Conservation (phyloP, 2,797 vertebrate species). For the Macropus fuliginosus region DNA sequence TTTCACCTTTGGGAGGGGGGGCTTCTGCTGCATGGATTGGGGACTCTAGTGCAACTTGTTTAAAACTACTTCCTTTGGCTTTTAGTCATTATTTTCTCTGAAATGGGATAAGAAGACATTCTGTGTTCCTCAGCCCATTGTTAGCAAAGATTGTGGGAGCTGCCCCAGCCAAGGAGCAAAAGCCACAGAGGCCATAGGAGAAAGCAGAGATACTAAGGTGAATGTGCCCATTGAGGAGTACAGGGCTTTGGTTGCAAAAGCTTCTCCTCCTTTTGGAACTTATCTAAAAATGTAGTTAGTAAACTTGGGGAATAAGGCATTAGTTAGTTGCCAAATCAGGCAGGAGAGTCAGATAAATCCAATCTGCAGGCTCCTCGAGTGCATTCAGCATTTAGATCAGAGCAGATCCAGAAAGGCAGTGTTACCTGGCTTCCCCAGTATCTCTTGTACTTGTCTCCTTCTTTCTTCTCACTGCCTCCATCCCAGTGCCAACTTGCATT, state of each 20-base stretch:
- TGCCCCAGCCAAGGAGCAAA: constrained; percentile 14
- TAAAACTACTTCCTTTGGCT: constrained; percentile 62
- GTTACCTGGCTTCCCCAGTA: background rate
- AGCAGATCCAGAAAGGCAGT: background rate
- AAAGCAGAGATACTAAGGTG: constrained; percentile 32
- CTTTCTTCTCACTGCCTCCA: background rate
- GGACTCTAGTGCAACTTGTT: background rate
- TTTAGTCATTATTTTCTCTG: constrained; percentile 25
- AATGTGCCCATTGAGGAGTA: background rate
- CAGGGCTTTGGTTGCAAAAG: background rate
- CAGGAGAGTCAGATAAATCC: constrained; percentile 33
- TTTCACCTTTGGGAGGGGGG: constrained; percentile 26
- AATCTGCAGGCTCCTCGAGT: constrained; percentile 30
- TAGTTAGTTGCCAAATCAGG: constrained; percentile 10
- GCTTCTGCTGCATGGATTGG: background rate
- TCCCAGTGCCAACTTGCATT: background rate
- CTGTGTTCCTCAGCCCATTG: constrained; percentile 20
- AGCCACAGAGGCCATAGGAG: background rate
- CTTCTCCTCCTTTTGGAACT: constrained; percentile 36
- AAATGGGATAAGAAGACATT: constrained; percentile 44
- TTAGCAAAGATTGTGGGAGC: constrained; percentile 43
- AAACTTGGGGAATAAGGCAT: constrained; percentile 48
- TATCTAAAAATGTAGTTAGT: constrained; percentile 55
- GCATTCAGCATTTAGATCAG: constrained; percentile 39
- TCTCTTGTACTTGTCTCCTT: background rate